These are phyloP conservation scores for Papilio polyxenes DNA, from an alignment of 1,140 invertebrate species.

Conservation along the genomic window DNA sequence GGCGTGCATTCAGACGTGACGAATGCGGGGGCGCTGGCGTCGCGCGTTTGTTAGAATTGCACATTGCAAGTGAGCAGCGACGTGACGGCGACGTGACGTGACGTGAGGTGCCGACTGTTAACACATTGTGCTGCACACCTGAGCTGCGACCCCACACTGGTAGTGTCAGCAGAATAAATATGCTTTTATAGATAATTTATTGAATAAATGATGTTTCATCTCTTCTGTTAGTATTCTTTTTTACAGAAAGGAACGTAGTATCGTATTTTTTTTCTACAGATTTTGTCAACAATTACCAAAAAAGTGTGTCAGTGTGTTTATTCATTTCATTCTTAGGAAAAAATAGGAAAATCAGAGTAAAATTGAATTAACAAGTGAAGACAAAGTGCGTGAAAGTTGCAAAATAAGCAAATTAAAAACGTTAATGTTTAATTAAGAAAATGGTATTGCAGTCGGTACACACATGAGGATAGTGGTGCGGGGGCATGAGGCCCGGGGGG, in stretches of 20 bases:
- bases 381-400: neutral
- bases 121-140: conserved; percentile 38
- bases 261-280: neutral
- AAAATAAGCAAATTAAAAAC: neutral
- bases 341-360: neutral
- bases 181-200: conserved; percentile 4
- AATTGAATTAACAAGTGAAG: neutral
- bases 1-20: conserved; percentile 9
- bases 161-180: neutral
- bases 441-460: conserved; percentile 41
- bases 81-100: conserved; percentile 9
- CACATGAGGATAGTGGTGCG: conserved; percentile 31
- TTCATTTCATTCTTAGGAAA: neutral
- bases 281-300: neutral
- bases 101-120: conserved; percentile 29
- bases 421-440: conserved; percentile 21
- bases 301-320: neutral
- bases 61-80: conserved; percentile 26
- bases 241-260: neutral
- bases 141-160: neutral
- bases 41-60: conserved; percentile 33
- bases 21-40: conserved; percentile 25
- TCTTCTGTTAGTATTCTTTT: neutral
- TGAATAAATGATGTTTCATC: neutral
- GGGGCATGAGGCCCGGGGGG: conserved; percentile 40